Conservation (phyloP, 1,140 invertebrate genomes). For the Leguminivora glycinivorella region DNA sequence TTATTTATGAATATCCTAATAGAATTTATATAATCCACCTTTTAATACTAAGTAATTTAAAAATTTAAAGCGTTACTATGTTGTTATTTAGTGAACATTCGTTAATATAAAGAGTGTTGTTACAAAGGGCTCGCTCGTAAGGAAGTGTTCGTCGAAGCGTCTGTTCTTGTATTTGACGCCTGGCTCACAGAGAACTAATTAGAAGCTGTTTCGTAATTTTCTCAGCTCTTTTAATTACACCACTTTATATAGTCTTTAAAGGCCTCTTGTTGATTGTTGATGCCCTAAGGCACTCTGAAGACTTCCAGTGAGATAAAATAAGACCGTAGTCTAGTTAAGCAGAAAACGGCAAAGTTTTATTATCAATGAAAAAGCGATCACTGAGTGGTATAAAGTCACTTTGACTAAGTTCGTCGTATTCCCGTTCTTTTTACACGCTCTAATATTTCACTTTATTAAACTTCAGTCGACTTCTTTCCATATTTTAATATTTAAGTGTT, state of each 20-base stretch:
- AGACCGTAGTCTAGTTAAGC: too few species aligned
- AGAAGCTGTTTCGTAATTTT: not conserved
- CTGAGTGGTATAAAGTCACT: too few species aligned
- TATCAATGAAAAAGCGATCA: too few species aligned
- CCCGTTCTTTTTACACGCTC: too few species aligned
- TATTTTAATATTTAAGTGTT: not conserved
- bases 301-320: too few species aligned
- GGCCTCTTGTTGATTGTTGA: not conserved
- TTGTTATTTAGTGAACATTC: slow-evolving; percentile 25
- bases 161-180: not conserved
- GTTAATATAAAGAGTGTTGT: slow-evolving; percentile 18
- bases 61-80: not conserved
- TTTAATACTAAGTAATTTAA: not conserved
- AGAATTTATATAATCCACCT: not conserved
- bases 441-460: too few species aligned
- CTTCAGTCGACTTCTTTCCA: too few species aligned
- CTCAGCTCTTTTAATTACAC: not conserved
- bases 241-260: not conserved
- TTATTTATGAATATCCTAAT: too few species aligned
- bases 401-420: too few species aligned
- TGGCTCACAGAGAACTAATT: slow-evolving; percentile 12
- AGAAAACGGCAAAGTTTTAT: too few species aligned
- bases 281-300: too few species aligned
- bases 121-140: slow-evolving; percentile 5
- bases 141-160: not conserved